Evolutionary conservation across 2,888 invertebrate genomes (phyloP), one percentile per base, ranked within the genome.

Genomic region (Lamellibrachia satsuma): DNA sequence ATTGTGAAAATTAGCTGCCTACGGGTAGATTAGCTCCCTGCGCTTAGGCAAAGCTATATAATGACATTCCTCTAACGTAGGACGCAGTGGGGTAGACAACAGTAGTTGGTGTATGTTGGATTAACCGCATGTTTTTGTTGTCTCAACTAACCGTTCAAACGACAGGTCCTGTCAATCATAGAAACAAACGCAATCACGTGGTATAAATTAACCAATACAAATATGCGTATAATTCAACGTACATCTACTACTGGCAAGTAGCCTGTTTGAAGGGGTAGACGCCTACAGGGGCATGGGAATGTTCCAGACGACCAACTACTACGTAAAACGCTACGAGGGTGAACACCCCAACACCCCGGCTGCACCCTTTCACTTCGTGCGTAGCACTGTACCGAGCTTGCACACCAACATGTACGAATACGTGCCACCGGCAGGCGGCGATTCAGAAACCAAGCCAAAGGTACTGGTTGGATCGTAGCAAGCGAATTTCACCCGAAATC

Each of bases 381-480:
- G 91, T n/a, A 91, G 55, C 55, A 91, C 91, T 52, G 57, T 91
- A 15, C 91, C 91, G 15, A 91, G 91, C 57, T 57, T 91, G 57
- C 91, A 91, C 52, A 91, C 91, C 91, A 91, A 91, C 91, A 91
- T 39, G 55, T 91, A 91, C 51, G 91, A 91, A 57, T 91, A 91
- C 55, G 57, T 57, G 4, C 52, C 7, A 52, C 39, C 52, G 3
- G 22, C 39, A 51, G 11, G 52, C 11, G 91, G 91, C 11, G 91
- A 11, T 91, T 75, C 75, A 15, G 75, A 39, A 39, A 39, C 39
- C 39, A 39, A 75, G 6, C n/a, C 75, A n/a, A 75, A 75, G 75
- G 75, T 75, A 75, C 75, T n/a, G n/a, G 75, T 75, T 75, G 75
- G 22, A 15, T 75, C 75, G 75, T 75, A 22, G 75, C 75, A 75